Conservation (phyloP, 2,888 invertebrate species). For the Terebella lapidaria region DNA sequence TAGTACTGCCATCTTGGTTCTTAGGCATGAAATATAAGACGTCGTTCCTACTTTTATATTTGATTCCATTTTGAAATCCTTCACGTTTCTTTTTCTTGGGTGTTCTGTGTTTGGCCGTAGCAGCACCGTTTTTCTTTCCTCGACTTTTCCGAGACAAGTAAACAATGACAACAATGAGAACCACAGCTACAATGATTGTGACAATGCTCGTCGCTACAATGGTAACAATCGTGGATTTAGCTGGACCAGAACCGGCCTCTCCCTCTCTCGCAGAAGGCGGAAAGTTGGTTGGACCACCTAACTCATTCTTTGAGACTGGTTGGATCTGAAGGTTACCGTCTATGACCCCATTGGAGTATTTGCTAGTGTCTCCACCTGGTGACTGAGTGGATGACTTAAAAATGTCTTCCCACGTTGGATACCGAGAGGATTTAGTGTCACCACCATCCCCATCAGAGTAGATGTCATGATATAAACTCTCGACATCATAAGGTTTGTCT, state of each 20-base stretch:
- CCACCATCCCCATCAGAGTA: neutral
- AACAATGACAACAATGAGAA: constrained; percentile 8
- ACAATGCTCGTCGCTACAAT: constrained; percentile 5
- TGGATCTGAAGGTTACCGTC: neutral
- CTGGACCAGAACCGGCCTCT: neutral
- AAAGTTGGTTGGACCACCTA: neutral
- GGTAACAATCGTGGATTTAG: constrained; percentile 7
- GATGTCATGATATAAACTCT: neutral
- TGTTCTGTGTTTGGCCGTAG: neutral
- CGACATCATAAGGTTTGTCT: neutral
- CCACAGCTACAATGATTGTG: constrained; percentile 6
- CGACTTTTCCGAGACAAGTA: neutral
- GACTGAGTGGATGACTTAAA: neutral
- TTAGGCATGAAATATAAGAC: constrained; percentile 12
- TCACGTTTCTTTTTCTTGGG: neutral
- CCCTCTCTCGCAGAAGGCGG: neutral
- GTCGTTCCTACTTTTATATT: constrained; percentile 7
- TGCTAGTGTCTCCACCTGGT: neutral
- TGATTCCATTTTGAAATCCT: constrained; percentile 9
- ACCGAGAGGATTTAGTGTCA: neutral
- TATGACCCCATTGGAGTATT: neutral
- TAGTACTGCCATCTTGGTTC: constrained; percentile 1
- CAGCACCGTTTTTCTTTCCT: neutral
- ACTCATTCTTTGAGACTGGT: neutral
- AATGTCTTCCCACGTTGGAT: neutral